Percentiles rank a stretch among this genome's conserved stretches.
phyloP scores from a whole-genome alignment of 2,888 invertebrate genomes.

The Myopa tessellatipennis region DNA sequence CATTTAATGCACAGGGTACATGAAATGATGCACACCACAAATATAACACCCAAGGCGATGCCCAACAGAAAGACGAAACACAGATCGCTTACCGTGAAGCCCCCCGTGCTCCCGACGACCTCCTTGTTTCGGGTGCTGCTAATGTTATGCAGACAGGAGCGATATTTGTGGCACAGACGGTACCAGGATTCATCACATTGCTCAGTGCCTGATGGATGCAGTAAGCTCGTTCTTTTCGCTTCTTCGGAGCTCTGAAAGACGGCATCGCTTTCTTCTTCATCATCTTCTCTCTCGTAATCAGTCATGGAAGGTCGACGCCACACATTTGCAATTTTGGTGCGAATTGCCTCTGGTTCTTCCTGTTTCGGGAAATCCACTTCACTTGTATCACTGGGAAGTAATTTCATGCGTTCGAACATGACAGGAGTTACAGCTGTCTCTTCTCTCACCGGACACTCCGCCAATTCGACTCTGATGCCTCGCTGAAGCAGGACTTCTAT shows the following conservation, averaged over 20 bases:
- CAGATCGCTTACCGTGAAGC: conserved; percentile 54
- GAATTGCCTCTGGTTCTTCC: conserved; percentile 18
- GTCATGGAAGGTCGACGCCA: conserved; percentile 48
- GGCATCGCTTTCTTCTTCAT: conserved; percentile 42
- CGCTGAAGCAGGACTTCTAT: conserved; percentile 54
- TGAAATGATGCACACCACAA: conserved; percentile 56
- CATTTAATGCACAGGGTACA: conserved; percentile 58
- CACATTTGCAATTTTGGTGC: conserved; percentile 42
- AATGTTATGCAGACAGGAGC: conserved; percentile 56
- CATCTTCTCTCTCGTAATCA: conserved; percentile 36
- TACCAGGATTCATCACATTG: conserved; percentile 51
- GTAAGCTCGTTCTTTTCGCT: conserved; percentile 35
- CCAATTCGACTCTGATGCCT: conserved; percentile 54
- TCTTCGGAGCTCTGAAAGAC: background rate
- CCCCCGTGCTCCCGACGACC: conserved; percentile 15
- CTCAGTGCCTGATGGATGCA: conserved; percentile 35
- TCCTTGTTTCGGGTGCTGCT: conserved; percentile 44
- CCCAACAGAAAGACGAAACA: conserved; percentile 61
- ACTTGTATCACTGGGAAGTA: conserved; percentile 38
- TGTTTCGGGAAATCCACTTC: background rate
- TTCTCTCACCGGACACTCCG: conserved; percentile 48
- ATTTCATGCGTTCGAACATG: conserved; percentile 60
- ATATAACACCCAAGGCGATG: conserved; percentile 57
- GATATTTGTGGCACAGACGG: conserved; percentile 57
- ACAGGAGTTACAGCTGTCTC: background rate